Conservation (phyloP, 2,888 invertebrate species). For the Ectemnius continuus region DNA sequence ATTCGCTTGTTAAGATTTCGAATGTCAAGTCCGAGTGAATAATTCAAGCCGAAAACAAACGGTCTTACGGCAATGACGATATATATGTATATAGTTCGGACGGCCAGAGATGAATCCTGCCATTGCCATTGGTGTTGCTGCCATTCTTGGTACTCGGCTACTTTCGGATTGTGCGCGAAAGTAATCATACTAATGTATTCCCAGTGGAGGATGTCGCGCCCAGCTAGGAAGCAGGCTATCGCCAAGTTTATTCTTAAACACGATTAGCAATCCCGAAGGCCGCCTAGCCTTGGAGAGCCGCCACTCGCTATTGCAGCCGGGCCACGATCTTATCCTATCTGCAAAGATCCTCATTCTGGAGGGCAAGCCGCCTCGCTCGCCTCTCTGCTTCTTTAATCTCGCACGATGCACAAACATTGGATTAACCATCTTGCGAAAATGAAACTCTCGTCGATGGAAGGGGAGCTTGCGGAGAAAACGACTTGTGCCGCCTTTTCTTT, state of each 20-base stretch:
- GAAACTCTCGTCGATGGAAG: conserved; percentile 16
- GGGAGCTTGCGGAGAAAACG: background rate
- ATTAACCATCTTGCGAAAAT: conserved; percentile 48
- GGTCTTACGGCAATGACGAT: conserved; percentile 55
- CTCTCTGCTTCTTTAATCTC: conserved; percentile 50
- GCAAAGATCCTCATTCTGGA: background rate
- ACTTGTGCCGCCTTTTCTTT: too few relatives aligned
- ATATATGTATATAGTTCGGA: conserved; percentile 47
- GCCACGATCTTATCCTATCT: background rate
- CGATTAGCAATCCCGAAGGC: conserved; percentile 59
- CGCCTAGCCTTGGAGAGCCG: background rate
- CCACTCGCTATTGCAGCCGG: background rate
- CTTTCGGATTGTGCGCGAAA: conserved; percentile 55
- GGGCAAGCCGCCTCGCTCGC: background rate
- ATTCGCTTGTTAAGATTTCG: conserved; percentile 58
- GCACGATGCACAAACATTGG: conserved; percentile 45
- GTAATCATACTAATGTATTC: conserved; percentile 66
- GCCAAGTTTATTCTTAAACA: conserved; percentile 63
- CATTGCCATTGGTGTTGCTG: conserved; percentile 58
- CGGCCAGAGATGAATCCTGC: conserved; percentile 51
- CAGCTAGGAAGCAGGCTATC: conserved; percentile 24
- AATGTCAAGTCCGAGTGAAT: conserved; percentile 55
- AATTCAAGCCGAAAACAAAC: conserved; percentile 58
- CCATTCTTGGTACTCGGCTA: conserved; percentile 10
- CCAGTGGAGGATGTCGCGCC: conserved; percentile 49